Base-by-base conservation (phyloP, 2,888 invertebrate species). In the Yponomeuta plumbellus region DNA sequence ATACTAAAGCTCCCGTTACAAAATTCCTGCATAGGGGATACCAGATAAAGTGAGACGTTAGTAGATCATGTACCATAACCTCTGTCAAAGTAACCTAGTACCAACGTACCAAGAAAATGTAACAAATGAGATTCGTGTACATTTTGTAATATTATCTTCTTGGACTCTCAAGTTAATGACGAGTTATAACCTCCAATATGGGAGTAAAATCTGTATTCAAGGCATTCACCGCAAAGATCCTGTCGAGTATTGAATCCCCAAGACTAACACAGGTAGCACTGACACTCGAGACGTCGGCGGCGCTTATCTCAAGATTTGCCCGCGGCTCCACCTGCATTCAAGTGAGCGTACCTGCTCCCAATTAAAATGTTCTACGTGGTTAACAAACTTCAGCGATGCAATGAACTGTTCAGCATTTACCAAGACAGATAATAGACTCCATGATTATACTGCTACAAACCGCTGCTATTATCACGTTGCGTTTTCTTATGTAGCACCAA, bases 251-350 rank as follows among this genome's bases (percentile, higher is more conserved):
- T 11, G 39, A 17, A 61, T n/a, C 59, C 61, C 22, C 61, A 61
- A n/a, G 23, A 59, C 64, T 66, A 79, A 80, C 73, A 74, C 79
- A 83, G 81, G 84, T 82, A 83, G 80, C 79, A 74, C 69, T 72
- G 80, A 79, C 78, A 85, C 88, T 88, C 76, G 86, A 88, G 88
- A 88, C 86, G 34, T 34, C 34, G 88, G 88, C 86, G 86, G 39
- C 83, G 82, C 78, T 74, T 73, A 72, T 76, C 77, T 70, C 71
- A 71, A 74, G 74, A 72, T 71, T 72, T 70, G 73, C 73, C 72
- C 65, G 71, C 70, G 74, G 74, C 72, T 59, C 11, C 21, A 52
- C n/a, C 64, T 56, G 57, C n/a, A 34, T 57, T 65, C 65, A 56
- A 57, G 11, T 26, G n/a, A 57, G 11, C n/a, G n/a, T 65, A 56